phyloP scores from a whole-genome alignment of 2,888 invertebrate genomes.

The Melanostoma mellinum region DNA sequence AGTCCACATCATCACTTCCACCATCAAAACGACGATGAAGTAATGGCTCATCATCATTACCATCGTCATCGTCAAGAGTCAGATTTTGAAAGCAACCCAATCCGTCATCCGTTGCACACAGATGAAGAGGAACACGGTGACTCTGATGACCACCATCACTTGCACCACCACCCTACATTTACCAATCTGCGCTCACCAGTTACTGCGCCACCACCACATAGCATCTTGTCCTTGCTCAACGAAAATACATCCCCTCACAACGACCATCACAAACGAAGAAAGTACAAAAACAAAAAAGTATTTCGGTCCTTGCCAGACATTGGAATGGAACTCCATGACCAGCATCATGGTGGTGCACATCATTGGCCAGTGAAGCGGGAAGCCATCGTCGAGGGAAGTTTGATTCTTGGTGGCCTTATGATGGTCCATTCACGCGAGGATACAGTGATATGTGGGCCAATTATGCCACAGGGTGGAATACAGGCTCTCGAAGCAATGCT shows the following conservation, averaged over 20 bases:
- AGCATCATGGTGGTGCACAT: constrained; percentile 73
- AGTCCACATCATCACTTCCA: constrained; percentile 21
- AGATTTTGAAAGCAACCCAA: constrained; percentile 42
- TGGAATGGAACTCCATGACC: constrained; percentile 70
- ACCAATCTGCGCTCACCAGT: constrained; percentile 8
- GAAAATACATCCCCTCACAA: neutral
- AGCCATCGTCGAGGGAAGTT: constrained; percentile 91
- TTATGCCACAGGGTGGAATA: constrained; percentile 94
- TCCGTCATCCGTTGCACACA: neutral
- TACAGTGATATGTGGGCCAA: constrained; percentile 90
- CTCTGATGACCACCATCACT: neutral
- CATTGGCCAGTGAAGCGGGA: constrained; percentile 91
- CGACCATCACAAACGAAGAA: neutral
- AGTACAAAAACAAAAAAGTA: constrained; percentile 70
- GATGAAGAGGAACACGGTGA: constrained; percentile 5
- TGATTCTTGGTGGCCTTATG: constrained; percentile 93
- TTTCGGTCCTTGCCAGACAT: constrained; percentile 80
- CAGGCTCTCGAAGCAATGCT: constrained; percentile 95
- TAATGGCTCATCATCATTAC: constrained; percentile 28
- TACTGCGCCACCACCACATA: constrained; percentile 18
- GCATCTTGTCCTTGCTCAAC: neutral
- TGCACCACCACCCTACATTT: constrained; percentile 10
- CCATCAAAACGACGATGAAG: constrained; percentile 10
- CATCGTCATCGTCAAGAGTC: constrained; percentile 44
- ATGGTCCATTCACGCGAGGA: constrained; percentile 95